These are phyloP conservation scores for Tholera decimalis DNA, from an alignment of 2,888 invertebrate species.

Conservation along the genomic window DNA sequence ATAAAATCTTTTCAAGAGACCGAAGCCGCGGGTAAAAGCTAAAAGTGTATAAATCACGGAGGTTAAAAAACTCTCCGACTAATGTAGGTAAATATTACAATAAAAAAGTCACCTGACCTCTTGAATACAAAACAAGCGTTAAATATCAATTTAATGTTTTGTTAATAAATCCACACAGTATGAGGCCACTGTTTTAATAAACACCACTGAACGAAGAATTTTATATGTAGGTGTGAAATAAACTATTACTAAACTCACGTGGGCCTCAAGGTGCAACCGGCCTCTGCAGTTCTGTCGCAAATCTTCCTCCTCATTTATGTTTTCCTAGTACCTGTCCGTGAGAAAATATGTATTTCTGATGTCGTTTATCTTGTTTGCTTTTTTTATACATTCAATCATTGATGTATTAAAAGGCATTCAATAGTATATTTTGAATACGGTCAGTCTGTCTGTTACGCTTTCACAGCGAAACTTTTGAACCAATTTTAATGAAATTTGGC, in stretches of 20 bases:
- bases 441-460: too few relatives aligned
- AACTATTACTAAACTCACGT: constrained; percentile 57
- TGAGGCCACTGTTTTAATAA: constrained; percentile 52
- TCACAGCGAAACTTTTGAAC: too few relatives aligned
- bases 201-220: constrained; percentile 53
- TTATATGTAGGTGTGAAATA: constrained; percentile 58
- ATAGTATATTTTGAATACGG: too few relatives aligned
- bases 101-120: constrained; percentile 18
- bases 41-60: too few relatives aligned
- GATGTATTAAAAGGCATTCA: too few relatives aligned
- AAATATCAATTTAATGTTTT: constrained; percentile 26
- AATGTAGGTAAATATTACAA: constrained; percentile 1
- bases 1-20: too few relatives aligned
- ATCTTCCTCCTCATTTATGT: constrained; percentile 54
- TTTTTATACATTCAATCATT: too few relatives aligned
- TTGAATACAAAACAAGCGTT: constrained; percentile 12
- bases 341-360: constrained; percentile 15
- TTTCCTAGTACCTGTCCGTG: constrained; percentile 54
- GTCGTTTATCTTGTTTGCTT: too few relatives aligned
- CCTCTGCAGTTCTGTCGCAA: constrained; percentile 59
- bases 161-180: constrained; percentile 26
- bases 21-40: too few relatives aligned
- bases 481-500: too few relatives aligned
- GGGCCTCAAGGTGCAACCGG: constrained; percentile 65
- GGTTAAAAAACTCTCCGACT: neutral